These are phyloP conservation scores for Pseudochirops cupreus DNA, from an alignment of 2,797 vertebrate genomes.

Conservation along the genomic window DNA sequence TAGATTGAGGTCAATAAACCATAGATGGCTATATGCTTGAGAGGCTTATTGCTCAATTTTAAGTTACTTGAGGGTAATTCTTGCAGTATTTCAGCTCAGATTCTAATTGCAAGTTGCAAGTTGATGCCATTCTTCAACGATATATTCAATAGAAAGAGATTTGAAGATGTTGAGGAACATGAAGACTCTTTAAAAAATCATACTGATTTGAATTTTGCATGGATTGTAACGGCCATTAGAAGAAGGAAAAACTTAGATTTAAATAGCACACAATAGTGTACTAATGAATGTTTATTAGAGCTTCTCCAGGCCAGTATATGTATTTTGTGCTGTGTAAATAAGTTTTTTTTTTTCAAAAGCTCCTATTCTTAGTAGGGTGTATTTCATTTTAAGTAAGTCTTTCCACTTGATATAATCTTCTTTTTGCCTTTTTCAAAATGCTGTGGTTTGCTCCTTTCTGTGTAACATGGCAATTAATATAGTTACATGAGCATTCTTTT, in stretches of 20 bases:
- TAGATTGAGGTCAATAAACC: neutral
- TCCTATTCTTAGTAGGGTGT: neutral
- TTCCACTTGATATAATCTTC: neutral
- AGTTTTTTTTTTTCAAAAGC: neutral
- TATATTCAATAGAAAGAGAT: slow-evolving; percentile 18
- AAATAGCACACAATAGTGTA: neutral
- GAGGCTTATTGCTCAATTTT: neutral
- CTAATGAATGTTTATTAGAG: neutral
- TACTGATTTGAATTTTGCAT: neutral
- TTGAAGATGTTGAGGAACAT: neutral
- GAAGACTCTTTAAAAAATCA: neutral
- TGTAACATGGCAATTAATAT: slow-evolving; percentile 27
- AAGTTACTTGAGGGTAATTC: neutral
- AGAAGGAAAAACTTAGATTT: neutral
- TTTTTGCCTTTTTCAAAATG: slow-evolving; percentile 29
- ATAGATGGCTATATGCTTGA: neutral
- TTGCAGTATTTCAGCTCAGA: neutral
- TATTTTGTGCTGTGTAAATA: neutral
- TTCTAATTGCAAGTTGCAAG: slow-evolving; percentile 6
- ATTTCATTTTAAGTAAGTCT: neutral
- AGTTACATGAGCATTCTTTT: neutral
- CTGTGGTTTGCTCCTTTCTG: neutral
- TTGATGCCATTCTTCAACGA: slow-evolving; percentile 22
- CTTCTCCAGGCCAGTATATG: neutral
- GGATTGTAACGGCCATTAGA: neutral